Evolutionary conservation across 2,797 vertebrate genomes (phyloP).

Genomic region (Peromyscus aztecus): DNA sequence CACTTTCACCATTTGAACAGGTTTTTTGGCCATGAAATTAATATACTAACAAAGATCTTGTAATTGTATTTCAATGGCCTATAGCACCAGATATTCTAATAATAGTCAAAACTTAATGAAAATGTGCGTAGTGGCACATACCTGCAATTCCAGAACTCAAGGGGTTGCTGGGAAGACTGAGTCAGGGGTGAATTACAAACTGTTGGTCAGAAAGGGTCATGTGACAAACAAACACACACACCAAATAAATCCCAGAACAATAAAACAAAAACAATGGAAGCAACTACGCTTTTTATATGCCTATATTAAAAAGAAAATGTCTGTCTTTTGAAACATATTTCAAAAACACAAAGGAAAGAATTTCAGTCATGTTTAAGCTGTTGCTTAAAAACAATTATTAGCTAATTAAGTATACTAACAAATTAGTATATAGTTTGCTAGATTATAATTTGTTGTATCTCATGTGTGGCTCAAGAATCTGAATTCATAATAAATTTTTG

Average conservation of each 20-base stretch:
- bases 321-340: neutral
- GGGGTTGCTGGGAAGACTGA: neutral
- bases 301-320: neutral
- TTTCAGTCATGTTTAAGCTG: neutral
- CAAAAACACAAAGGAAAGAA: neutral
- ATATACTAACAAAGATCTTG: constrained; percentile 12
- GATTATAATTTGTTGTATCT: neutral
- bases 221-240: neutral
- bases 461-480: neutral
- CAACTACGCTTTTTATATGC: neutral
- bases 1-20: neutral
- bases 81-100: constrained; percentile 18
- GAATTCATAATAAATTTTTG: neutral
- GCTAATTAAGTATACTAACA: neutral
- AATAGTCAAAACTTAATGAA: neutral
- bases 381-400: neutral
- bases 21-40: neutral
- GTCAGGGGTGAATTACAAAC: neutral
- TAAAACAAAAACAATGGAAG: neutral
- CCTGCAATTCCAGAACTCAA: neutral
- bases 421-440: neutral
- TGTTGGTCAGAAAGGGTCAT: neutral
- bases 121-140: too few species aligned
- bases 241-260: neutral
- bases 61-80: neutral